Base-by-base conservation (phyloP, 1,140 invertebrate species). In the silkworm (Bombyx mori) region DNA sequence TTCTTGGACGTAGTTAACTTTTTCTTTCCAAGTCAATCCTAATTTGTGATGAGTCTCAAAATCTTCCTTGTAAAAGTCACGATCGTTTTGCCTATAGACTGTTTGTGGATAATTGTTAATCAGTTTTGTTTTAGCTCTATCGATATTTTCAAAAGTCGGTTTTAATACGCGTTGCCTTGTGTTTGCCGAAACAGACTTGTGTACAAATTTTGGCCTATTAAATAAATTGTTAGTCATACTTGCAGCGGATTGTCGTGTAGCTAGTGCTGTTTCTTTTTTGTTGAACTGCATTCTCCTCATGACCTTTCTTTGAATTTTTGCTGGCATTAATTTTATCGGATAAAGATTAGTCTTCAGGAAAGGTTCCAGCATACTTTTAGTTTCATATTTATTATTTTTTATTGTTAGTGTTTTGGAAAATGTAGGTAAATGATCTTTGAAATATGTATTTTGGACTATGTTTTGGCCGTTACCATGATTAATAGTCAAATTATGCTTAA, bases 301-400 rank as follows among this genome's bases (percentile, higher is more conserved):
- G 18, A 65, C 56, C 49, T 69, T 75, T 51, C 58, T 66, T 42
- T 61, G 62, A 26, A 26, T 56, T 12, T 66, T 58, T 42, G 49
- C 44, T 47, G 57, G 49, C 7, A 61, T 35, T 42, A 60, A 61
- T 49, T 68, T 71, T 5, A 71, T 12, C 3, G 69, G 64, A 57
- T 69, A 73, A 4, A 71, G 46, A 42, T 77, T 68, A 0, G 58
- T 71, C 62, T 78, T 77, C 47, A 35, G 53, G 18, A 68, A 61
- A 6, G 68, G 53, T 58, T 73, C 61, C n/a, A 66, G 46, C 35
- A 61, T 12, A 49, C 57, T 58, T 35, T 48, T 8, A 58, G 43
- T 43, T 50, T 4, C 47, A 42, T 56, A 43, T 44, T 43, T 55
- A 12, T 44, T 7, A 45, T 18, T 18, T 26, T 22, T 54, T 45